Evolutionary conservation across 2,113 vertebrate genomes (phyloP).

Genomic region (Triplophysa tibetana): DNA sequence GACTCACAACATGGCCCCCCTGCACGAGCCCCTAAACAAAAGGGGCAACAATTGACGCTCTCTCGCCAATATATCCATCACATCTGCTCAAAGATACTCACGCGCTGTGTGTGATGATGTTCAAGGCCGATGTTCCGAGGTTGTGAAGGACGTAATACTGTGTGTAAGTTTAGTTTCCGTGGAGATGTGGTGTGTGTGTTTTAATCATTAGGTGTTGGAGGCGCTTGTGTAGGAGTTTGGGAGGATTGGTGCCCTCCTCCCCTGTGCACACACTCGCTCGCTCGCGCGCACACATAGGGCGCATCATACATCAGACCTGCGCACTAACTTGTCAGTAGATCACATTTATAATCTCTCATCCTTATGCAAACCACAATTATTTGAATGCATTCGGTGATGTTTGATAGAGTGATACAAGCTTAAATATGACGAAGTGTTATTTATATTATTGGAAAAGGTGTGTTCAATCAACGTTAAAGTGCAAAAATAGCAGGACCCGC

Average conservation of each 20-base stretch:
- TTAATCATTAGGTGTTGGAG: constrained; percentile 64
- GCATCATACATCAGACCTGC: constrained; percentile 22
- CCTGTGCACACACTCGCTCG: background rate
- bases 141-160: constrained; percentile 59
- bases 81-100: constrained; percentile 26
- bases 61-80: background rate
- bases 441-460: background rate
- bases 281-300: background rate
- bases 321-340: constrained; percentile 12
- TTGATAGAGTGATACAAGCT: background rate
- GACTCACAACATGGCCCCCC: constrained; percentile 78
- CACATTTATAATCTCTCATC: background rate
- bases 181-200: constrained; percentile 61
- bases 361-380: background rate
- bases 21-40: constrained; percentile 76
- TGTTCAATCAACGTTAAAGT: background rate
- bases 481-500: background rate
- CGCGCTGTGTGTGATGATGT: background rate
- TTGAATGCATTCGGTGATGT: background rate
- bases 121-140: constrained; percentile 63
- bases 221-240: constrained; percentile 60
- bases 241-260: constrained; percentile 65
- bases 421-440: background rate
- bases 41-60: constrained; percentile 64
- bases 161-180: constrained; percentile 73